Evolutionary conservation across 2,797 vertebrate genomes (phyloP), one percentile per base, ranked within the genome.

Genomic region (Champsocephalus gunnari): DNA sequence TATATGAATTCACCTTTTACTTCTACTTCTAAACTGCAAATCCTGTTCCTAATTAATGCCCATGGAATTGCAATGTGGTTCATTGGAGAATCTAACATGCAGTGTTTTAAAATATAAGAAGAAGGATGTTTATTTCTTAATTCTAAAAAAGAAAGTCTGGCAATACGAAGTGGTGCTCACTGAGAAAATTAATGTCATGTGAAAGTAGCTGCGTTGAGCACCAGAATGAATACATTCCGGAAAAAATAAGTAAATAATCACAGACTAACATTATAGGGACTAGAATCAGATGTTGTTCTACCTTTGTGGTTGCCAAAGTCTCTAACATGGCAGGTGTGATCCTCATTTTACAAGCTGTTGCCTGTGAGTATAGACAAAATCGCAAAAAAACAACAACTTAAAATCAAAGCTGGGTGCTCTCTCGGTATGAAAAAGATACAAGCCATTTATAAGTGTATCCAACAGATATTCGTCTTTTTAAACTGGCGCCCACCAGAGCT

Each of bases 261-360:
- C 0, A 0, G 3, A 24, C 17, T 54, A 13, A 17, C 50, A 21
- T 75, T 49, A 66, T 12, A 45, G 14, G 11, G 12, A 21, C 7
- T 51, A 10, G 45, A 38, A 60, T 60, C 11, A 24, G 12, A 66
- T 58, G 21, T 32, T 50, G 45, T 50, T 28, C 12, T 28, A 19
- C 10, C 3, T 47, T 11, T 19, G 3, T 19, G 38, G 43, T 34
- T 48, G 13, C 56, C 53, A 56, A 54, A 43, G 19, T 54, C 16
- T 49, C 16, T 14, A 21, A 10, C 34, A 54, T n/a, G 51, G 28
- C n/a, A 65, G 48, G 16, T 16, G 24, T 45, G 34, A 48, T 4
- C 66, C 47, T 55, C 17, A 34, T 54, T 63, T 56, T 19, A 45
- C 12, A 58, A 64, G 53, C 53, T 75, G 17, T n/a, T 54, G 28